Base-by-base conservation (phyloP, 2,888 invertebrate genomes). In the Urechis unicinctus region DNA sequence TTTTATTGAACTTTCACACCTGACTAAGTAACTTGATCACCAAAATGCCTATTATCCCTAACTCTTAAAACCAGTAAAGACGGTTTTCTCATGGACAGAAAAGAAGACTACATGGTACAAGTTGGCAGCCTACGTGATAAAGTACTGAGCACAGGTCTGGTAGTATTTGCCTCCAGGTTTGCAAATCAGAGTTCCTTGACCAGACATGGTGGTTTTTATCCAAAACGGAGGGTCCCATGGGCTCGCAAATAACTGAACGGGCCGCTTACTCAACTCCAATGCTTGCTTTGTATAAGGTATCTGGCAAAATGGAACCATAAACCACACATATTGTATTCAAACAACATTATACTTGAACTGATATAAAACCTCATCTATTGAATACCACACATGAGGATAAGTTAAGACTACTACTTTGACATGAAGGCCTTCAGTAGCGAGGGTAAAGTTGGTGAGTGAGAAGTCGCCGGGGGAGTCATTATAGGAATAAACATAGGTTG, bases 401-500 rank as follows among this genome's bases (percentile, higher is more conserved):
- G 29, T 5, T 2, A 24, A 44, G 25, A 31, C 21, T 21, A 24
- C 22, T 24, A 9, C 46, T 24, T 61, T 66, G 68, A 86, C 86
- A 82, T 89, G 90, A 59, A 79, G 71, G 76, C 91, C 91, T 75
- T 90, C 89, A 0, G 72, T 53, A 2, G 85, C 79, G 0, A 91
- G 79, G 0, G 83, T 79, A 74, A 88, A 93, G 47, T 78, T 67
- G 68, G n/a, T 64, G 41, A 93, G 79, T 17, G 71, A 61, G 49
- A 80, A 75, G 61, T 81, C 81, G 0, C 78, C 74, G 2, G 68
- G 65, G 50, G 86, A 85, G 66, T 85, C 82, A 68, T 87, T 87
- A 73, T 91, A 91, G 0, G 91, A 86, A 81, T 94, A 94, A 0
- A 85, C 81, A 49, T 82, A 83, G 0, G 85, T 84, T 0, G 93